Conservation (phyloP, 2,888 invertebrate species). For the Apamea monoglypha region DNA sequence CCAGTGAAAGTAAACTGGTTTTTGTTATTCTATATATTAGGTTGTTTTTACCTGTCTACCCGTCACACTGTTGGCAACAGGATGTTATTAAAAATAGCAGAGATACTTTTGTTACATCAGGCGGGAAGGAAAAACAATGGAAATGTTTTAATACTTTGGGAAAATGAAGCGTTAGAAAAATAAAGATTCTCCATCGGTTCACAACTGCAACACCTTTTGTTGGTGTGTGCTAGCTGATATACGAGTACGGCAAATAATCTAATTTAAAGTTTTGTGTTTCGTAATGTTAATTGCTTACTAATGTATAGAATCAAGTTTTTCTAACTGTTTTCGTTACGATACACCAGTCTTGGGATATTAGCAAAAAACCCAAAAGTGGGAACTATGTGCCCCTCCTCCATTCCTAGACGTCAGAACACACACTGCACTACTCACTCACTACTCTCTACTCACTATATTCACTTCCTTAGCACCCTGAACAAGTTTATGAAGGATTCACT, state of each 20-base stretch:
- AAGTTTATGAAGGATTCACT: not conserved
- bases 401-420: not conserved
- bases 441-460: too few species aligned
- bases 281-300: not conserved
- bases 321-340: too few species aligned
- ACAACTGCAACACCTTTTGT: not conserved
- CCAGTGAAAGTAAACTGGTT: conserved; percentile 2
- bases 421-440: too few species aligned
- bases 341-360: not conserved
- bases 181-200: not conserved
- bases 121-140: not conserved
- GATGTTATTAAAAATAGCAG: conserved; percentile 55
- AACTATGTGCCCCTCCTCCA: not conserved
- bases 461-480: not conserved
- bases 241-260: too few species aligned
- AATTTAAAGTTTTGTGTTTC: not conserved
- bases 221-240: too few species aligned
- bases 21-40: conserved; percentile 8
- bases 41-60: conserved; percentile 36
- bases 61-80: not conserved
- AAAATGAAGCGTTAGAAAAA: not conserved
- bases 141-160: not conserved
- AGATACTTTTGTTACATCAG: conserved; percentile 22
- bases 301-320: too few species aligned
- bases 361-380: not conserved